Evolutionary conservation across 2,113 vertebrate species (phyloP), one percentile per base, ranked within the genome.

Genomic region (Grammomys surdaster): DNA sequence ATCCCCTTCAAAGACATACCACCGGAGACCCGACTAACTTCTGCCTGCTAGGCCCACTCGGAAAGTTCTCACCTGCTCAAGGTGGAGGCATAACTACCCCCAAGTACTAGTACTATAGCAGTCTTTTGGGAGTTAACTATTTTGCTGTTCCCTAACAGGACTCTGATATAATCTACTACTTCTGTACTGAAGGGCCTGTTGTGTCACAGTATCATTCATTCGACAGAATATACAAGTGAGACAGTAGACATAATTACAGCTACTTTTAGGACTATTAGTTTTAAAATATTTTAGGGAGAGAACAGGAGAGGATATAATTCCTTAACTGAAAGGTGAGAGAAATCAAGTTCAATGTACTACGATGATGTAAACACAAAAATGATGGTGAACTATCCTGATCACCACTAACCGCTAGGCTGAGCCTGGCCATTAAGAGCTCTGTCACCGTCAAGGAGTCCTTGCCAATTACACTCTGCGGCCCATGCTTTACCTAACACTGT

Each of bases 221-320:
- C 78, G 77, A 72, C 72, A 89, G 87, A 87, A 48, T 28, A 86
- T 33, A 94, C 56, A 78, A 43, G 1, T 73, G 78, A 82, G 77
- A 58, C 76, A 93, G 26, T 65, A 76, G 0, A 76, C 67, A 56
- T 91, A 94, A 86, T 65, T 89, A 76, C 3, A 81, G 89, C 36
- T 78, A 65, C 80, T 90, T 92, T 56, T 81, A 91, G 48, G 94
- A 84, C 36, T 31, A 94, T 87, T 93, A 78, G 72, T 82, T 88
- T 91, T 43, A 84, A 82, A 93, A 77, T 28, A 90, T 90, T 93
- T 92, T 73, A 90, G 93, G 63, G 33, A 95, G 90, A 78, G 69
- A 48, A 94, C 58, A 95, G 67, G 48, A 95, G 92, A 91, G 43
- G n/a, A 33, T 88, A 63, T 81, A 86, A 95, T 88, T 92, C 78